Evolutionary conservation across 2,888 invertebrate species (phyloP).

Genomic region (Zeuzera pyrina): DNA sequence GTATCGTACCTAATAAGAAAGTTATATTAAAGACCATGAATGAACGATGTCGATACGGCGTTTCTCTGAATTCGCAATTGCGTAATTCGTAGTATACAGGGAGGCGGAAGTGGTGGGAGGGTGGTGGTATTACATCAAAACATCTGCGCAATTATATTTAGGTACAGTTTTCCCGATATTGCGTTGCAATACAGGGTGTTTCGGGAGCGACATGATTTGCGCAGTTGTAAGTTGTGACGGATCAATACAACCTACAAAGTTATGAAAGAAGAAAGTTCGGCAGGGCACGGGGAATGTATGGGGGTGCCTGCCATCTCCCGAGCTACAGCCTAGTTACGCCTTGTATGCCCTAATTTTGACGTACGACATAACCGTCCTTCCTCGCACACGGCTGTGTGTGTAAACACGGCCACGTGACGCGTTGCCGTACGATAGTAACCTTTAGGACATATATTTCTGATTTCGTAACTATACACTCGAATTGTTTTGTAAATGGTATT

Average conservation of each 20-base stretch:
- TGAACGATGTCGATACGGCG: too few species aligned
- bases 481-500: too few species aligned
- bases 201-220: constrained; percentile 58
- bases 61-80: too few species aligned
- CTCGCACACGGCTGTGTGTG: constrained; percentile 34
- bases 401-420: constrained; percentile 17
- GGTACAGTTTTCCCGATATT: constrained; percentile 21
- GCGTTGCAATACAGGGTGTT: constrained; percentile 22
- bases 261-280: constrained; percentile 71
- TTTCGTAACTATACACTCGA: too few species aligned
- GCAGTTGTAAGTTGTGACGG: constrained; percentile 68
- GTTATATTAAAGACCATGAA: too few species aligned
- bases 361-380: constrained; percentile 41
- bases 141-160: constrained; percentile 1
- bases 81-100: too few species aligned
- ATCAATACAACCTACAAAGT: constrained; percentile 69
- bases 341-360: constrained; percentile 68
- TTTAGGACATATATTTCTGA: too few species aligned
- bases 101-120: neutral
- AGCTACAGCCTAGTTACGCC: constrained; percentile 68
- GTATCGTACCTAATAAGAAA: too few species aligned
- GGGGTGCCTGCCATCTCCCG: constrained; percentile 59
- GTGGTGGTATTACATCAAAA: constrained; percentile 2
- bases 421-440: neutral
- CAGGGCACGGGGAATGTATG: constrained; percentile 62